Conservation (phyloP, 2,888 invertebrate genomes). For the Caprella mutica region DNA sequence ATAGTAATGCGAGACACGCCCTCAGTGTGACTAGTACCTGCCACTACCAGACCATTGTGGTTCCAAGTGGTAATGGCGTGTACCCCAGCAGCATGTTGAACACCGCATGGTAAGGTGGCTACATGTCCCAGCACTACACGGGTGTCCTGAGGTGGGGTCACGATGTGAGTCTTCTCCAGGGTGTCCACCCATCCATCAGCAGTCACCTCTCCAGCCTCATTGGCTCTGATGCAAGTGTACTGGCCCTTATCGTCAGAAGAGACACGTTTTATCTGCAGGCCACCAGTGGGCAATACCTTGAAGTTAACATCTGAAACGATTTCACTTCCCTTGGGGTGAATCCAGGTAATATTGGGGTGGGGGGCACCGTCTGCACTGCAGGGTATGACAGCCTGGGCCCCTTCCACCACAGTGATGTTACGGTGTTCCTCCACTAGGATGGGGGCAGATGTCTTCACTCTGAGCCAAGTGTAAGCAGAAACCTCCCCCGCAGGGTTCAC, state of each 20-base stretch:
- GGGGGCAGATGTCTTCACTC: slow-evolving; percentile 84
- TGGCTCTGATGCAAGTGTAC: slow-evolving; percentile 77
- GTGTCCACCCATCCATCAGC: slow-evolving; percentile 73
- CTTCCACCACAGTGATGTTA: slow-evolving; percentile 81
- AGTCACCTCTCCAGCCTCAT: slow-evolving; percentile 75
- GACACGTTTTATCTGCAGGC: slow-evolving; percentile 75
- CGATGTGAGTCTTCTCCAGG: slow-evolving; percentile 51
- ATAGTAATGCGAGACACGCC: slow-evolving; percentile 36
- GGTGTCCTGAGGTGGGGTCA: slow-evolving; percentile 42
- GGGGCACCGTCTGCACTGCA: slow-evolving; percentile 87
- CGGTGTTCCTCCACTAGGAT: slow-evolving; percentile 70
- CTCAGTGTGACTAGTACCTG: not conserved
- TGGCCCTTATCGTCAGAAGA: slow-evolving; percentile 71
- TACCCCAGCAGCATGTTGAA: slow-evolving; percentile 79
- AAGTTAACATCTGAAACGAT: slow-evolving; percentile 46
- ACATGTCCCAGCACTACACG: slow-evolving; percentile 83
- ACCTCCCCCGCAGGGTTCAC: slow-evolving; percentile 81
- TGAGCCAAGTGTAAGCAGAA: slow-evolving; percentile 78
- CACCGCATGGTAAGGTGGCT: slow-evolving; percentile 85
- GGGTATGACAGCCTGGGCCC: slow-evolving; percentile 57
- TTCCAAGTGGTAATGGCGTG: slow-evolving; percentile 50
- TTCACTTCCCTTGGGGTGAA: not conserved
- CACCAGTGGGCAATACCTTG: slow-evolving; percentile 73
- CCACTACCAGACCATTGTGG: slow-evolving; percentile 25
- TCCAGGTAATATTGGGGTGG: slow-evolving; percentile 78